Evolutionary conservation across 2,888 invertebrate genomes (phyloP).

Genomic region (Masnerella sp.): DNA sequence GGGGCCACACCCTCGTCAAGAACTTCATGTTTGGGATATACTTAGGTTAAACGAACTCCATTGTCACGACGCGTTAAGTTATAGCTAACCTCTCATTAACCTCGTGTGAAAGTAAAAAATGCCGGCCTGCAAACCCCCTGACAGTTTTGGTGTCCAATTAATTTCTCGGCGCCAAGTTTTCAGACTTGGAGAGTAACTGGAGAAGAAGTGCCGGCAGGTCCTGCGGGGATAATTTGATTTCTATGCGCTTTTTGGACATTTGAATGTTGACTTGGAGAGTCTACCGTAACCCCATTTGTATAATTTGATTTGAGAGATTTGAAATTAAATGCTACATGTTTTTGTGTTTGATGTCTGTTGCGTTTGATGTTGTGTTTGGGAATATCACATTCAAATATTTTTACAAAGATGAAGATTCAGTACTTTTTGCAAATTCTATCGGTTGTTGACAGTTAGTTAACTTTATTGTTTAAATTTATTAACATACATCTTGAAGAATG

Average conservation of each 20-base stretch:
- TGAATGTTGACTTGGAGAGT: not conserved
- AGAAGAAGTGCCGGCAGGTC: not conserved
- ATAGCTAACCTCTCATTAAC: slow-evolving; percentile 78
- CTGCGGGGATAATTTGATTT: not conserved
- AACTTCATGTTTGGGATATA: slow-evolving; percentile 70
- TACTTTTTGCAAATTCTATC: too few relatives aligned
- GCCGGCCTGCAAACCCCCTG: slow-evolving; percentile 1
- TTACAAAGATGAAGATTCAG: too few relatives aligned
- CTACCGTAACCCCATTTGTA: too few relatives aligned
- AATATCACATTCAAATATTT: too few relatives aligned
- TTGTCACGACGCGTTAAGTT: slow-evolving; percentile 75
- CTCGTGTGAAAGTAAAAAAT: slow-evolving; percentile 73
- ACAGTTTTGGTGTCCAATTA: not conserved
- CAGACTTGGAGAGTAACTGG: not conserved
- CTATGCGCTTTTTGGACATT: too few relatives aligned
- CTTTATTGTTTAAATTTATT: too few relatives aligned
- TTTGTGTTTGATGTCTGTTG: too few relatives aligned
- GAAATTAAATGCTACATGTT: too few relatives aligned
- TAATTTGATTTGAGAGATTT: too few relatives aligned
- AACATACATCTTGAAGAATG: too few relatives aligned
- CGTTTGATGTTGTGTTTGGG: too few relatives aligned
- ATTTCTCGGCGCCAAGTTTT: slow-evolving; percentile 1
- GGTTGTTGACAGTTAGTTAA: too few relatives aligned
- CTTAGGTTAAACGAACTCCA: slow-evolving; percentile 75
- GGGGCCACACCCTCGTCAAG: slow-evolving; percentile 74